These are phyloP conservation scores for Limulus polyphemus DNA, from an alignment of 2,888 invertebrate genomes.

Conservation along the genomic window DNA sequence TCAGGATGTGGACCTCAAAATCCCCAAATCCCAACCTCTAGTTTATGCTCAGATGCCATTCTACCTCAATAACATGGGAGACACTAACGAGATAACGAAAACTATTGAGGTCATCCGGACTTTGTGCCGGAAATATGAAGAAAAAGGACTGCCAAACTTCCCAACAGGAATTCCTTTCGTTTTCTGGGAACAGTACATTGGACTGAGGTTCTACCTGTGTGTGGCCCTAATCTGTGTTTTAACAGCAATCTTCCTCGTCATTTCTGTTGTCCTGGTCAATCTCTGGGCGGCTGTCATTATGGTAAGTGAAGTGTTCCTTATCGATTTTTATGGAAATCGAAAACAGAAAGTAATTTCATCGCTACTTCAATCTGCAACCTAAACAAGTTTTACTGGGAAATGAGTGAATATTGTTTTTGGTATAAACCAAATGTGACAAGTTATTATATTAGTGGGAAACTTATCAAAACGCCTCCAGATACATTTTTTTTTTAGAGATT, in stretches of 20 bases:
- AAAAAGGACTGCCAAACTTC: slow-evolving; percentile 81
- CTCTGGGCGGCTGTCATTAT: slow-evolving; percentile 69
- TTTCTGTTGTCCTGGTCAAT: slow-evolving; percentile 65
- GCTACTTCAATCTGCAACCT: too few species aligned
- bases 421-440: too few species aligned
- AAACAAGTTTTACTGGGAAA: too few species aligned
- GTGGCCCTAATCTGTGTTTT: slow-evolving; percentile 57
- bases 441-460: too few species aligned
- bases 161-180: slow-evolving; percentile 88
- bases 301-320: slow-evolving; percentile 32
- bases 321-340: too few species aligned
- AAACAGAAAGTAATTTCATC: too few species aligned
- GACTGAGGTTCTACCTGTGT: slow-evolving; percentile 58
- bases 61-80: slow-evolving; percentile 70
- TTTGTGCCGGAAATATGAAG: slow-evolving; percentile 74
- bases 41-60: slow-evolving; percentile 91
- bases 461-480: too few species aligned
- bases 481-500: too few species aligned
- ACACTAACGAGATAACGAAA: slow-evolving; percentile 68
- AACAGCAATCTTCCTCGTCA: slow-evolving; percentile 59
- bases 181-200: slow-evolving; percentile 90
- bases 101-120: slow-evolving; percentile 64
- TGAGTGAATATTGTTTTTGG: too few species aligned
- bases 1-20: slow-evolving; percentile 62
- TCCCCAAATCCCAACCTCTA: slow-evolving; percentile 81